Conservation (phyloP, 2,113 vertebrate genomes). For the Leucoraja erinaceus region DNA sequence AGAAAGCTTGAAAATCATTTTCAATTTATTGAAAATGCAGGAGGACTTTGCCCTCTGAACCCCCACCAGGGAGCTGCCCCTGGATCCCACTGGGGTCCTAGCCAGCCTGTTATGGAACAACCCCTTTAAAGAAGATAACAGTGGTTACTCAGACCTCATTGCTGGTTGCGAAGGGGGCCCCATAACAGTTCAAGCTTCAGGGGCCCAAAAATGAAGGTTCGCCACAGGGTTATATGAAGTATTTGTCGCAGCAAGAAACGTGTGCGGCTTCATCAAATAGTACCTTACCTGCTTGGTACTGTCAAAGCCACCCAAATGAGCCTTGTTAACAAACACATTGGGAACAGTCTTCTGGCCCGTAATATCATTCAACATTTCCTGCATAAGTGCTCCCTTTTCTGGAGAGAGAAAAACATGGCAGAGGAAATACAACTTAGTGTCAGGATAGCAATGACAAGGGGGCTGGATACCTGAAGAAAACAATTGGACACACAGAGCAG, state of each 20-base stretch:
- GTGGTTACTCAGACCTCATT: too few relatives aligned
- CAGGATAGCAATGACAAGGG: conserved; percentile 9
- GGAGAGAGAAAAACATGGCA: conserved; percentile 39
- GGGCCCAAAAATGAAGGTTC: background rate
- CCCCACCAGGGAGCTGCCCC: too few relatives aligned
- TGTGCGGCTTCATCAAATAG: background rate
- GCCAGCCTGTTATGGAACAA: too few relatives aligned
- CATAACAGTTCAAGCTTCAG: background rate
- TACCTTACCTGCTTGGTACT: conserved; percentile 72
- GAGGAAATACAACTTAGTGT: conserved; percentile 15
- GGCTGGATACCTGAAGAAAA: background rate
- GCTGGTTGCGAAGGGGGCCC: too few relatives aligned
- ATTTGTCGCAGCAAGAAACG: background rate
- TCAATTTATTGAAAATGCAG: too few relatives aligned
- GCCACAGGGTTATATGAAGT: too few relatives aligned
- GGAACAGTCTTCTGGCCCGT: conserved; percentile 87
- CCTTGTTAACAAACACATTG: conserved; percentile 88
- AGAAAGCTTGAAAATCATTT: too few relatives aligned
- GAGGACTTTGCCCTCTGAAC: too few relatives aligned
- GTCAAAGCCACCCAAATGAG: conserved; percentile 82
- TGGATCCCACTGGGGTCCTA: too few relatives aligned
- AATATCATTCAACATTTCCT: conserved; percentile 75
- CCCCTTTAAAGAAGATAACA: too few relatives aligned
- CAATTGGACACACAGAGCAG: background rate
- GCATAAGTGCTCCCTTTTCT: conserved; percentile 78